phyloP scores from a whole-genome alignment of 2,113 vertebrate genomes.

The Atherinomorus stipes region DNA sequence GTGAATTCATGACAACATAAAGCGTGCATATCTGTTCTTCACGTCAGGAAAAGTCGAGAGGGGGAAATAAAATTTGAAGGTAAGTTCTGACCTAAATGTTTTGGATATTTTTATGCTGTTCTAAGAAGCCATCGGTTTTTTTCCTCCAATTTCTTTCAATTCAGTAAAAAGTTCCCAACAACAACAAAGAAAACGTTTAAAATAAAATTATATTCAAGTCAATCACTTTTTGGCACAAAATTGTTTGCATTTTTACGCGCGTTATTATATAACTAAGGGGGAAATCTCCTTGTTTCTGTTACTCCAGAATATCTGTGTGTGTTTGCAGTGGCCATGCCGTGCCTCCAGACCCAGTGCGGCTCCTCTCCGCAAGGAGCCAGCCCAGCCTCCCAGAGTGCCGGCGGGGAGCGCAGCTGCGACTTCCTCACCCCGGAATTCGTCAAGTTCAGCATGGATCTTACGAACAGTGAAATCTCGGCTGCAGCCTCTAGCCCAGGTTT shows the following conservation, averaged over 20 bases:
- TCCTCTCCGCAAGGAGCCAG: constrained; percentile 98
- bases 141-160: no score
- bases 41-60: background rate
- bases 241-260: no score
- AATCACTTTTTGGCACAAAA: no score
- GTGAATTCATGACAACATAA: background rate
- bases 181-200: no score
- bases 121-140: no score
- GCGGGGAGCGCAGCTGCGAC: constrained; percentile 93
- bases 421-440: constrained; percentile 98
- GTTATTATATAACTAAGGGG: no score
- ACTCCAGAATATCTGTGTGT: background rate
- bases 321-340: constrained; percentile 92
- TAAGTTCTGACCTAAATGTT: no score
- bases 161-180: no score
- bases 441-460: constrained; percentile 99
- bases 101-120: no score
- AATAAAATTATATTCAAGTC: no score
- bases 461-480: constrained; percentile 91
- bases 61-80: background rate
- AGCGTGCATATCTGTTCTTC: background rate
- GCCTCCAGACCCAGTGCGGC: constrained; percentile 97
- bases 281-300: no score
- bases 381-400: constrained; percentile 93
- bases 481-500: constrained; percentile 91